Evolutionary conservation across 2,888 invertebrate species (phyloP), one percentile per base, ranked within the genome.

Genomic region (Corbicula japonica): DNA sequence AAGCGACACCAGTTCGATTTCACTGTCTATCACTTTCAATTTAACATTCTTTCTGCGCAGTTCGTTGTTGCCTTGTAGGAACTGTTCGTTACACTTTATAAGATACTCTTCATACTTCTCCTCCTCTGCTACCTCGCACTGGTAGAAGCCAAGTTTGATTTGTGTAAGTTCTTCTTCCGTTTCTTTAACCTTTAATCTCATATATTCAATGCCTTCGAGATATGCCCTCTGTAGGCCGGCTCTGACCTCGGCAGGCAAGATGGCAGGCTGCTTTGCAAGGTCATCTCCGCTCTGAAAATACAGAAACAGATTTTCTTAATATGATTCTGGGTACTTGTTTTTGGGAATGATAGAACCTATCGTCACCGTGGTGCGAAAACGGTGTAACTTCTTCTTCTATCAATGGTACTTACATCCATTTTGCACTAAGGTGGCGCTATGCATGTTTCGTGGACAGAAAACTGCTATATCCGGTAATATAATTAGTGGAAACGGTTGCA

Each of bases 221-320:
- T 92, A 92, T 8, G 91, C 91, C 56, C 87, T 77, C 84, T 91
- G 90, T 5, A 89, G 78, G 8, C 90, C 90, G 1, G 84, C 85
- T 18, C 88, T 70, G 38, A 86, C 82, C n/a, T 86, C 83, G 4
- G 83, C 81, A n/a, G n/a, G n/a, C 74, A 86, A 44, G 71, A 78
- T 80, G 48, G 38, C 77, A 26, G 79, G 74, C 26, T 76, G 71
- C 44, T 62, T 54, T 15, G 34, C 50, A 6, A 58, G 66, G 23
- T 83, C 83, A n/a, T 79, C 83, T 0, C 74, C 77, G 32, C 77
- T 83, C 83, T 83, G 80, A 70, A 83, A 81, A 50, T 21, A 70
- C 21, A 70, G 26, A 48, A 48, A 3, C 35, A 34, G n/a, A n/a
- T n/a, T n/a, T n/a, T n/a, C n/a, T n/a, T n/a, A n/a, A n/a, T n/a